Base-by-base conservation (phyloP, 2,113 vertebrate genomes). In the Pterocles gutturalis region DNA sequence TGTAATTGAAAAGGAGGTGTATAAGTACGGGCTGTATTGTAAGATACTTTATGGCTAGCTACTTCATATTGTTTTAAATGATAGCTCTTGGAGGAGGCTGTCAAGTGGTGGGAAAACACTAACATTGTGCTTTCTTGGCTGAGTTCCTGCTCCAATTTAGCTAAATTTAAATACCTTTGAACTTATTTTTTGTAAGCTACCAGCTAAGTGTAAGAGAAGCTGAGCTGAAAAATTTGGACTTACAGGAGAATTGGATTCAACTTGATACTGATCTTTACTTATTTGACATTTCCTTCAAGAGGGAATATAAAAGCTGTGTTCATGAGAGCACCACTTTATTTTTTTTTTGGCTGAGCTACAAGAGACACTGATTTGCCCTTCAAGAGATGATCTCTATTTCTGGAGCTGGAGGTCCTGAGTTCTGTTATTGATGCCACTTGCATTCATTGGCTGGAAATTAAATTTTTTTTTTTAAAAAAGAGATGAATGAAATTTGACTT, bases 381-480 rank as follows among this genome's bases (percentile, higher is more conserved):
- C 2, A 1, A 45, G 14, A 90, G 3, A 61, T 4, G 53, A 28
- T 4, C 33, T 78, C 12, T 81, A 16, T 60, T 80, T 79, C 38
- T 64, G 77, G 25, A 88, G 13, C 33, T 0, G 0, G 34, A 87
- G 11, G 57, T 75, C 53, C 17, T 0, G 0, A 46, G 21, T 48
- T 82, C 51, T 83, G 2, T 45, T 76, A 33, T 10, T 60, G 34
- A 24, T 78, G 24, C 6, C 16, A 57, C 51, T 78, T 88, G 5
- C n/a, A 62, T 36, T 86, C 17, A 48, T 79, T 91, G 26, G 4
- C 18, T 60, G 19, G 17, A 77, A 87, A 90, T 24, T 5, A 73
- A 90, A 69, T 14, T 24, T 26, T 17, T 4, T 19, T n/a, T 4
- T 15, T 51, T 49, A 24, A 14, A 43, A 6, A 20, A 22, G 1